Conservation (phyloP, 2,113 vertebrate species). For the Pipa parva region DNA sequence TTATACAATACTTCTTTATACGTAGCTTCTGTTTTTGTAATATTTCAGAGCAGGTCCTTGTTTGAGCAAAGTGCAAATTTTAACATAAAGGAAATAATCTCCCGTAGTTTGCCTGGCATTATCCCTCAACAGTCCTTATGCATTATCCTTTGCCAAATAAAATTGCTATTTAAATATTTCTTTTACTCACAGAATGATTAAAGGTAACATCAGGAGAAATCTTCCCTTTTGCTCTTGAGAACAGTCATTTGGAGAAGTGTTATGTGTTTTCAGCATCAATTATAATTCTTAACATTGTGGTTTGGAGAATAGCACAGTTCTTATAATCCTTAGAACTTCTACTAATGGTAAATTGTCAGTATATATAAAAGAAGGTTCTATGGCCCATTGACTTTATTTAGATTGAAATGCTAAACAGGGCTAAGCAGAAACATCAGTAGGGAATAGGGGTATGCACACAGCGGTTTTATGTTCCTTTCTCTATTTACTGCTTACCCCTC, state of each 20-base stretch:
- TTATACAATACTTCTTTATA: background rate
- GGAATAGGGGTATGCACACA: conserved; percentile 55
- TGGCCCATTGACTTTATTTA: conserved; percentile 64
- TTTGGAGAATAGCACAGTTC: conserved; percentile 46
- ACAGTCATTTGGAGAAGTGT: conserved; percentile 17
- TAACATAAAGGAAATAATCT: background rate
- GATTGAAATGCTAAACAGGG: conserved; percentile 66
- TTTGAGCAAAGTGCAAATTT: background rate
- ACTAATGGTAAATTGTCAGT: conserved; percentile 61
- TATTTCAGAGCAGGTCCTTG: no score
- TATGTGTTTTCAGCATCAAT: conserved; percentile 26
- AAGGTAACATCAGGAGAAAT: conserved; percentile 1
- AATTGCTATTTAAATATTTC: conserved; percentile 13
- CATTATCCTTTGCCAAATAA: conserved; percentile 18
- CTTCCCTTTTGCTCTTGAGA: conserved; percentile 3
- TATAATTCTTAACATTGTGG: conserved; percentile 10
- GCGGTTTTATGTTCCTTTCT: conserved; percentile 58
- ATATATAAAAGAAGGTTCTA: conserved; percentile 55
- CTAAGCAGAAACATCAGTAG: conserved; percentile 55
- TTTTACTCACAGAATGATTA: background rate
- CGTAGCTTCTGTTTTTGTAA: no score
- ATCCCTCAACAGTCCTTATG: background rate
- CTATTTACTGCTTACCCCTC: conserved; percentile 62
- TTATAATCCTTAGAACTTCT: conserved; percentile 51
- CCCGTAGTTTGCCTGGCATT: background rate